Evolutionary conservation across 2,113 vertebrate genomes (phyloP).

Genomic region (Oxyruncus cristatus): DNA sequence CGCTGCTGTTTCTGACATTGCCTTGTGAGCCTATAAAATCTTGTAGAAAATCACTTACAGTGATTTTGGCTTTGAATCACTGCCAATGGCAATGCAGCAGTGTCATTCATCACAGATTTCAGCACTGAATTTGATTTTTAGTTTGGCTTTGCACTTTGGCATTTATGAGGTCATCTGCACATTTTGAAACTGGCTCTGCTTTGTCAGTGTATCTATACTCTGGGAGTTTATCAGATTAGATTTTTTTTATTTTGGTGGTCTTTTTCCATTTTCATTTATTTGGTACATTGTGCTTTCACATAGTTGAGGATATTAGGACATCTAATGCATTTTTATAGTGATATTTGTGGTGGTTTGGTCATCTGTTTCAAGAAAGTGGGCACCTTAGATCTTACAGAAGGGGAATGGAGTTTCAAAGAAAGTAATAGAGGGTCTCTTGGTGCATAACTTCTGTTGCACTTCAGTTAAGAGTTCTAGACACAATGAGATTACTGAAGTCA

Average conservation of each 20-base stretch:
- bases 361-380: neutral
- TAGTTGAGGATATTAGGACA: neutral
- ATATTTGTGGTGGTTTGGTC: neutral
- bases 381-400: neutral
- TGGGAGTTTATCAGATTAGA: neutral
- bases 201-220: neutral
- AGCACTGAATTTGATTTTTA: neutral
- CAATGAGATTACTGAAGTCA: neutral
- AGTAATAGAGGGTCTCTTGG: neutral
- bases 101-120: neutral
- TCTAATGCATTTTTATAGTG: neutral
- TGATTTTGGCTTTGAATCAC: neutral
- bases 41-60: neutral
- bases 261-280: neutral
- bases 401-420: neutral
- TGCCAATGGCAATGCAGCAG: neutral
- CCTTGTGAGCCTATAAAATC: neutral
- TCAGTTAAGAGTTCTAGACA: neutral
- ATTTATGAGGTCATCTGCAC: neutral
- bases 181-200: neutral
- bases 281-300: neutral
- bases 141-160: neutral
- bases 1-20: neutral
- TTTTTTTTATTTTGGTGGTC: neutral
- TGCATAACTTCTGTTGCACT: neutral